Evolutionary conservation across 2,888 invertebrate species (phyloP).

Genomic region (Microdon myrmicae): DNA sequence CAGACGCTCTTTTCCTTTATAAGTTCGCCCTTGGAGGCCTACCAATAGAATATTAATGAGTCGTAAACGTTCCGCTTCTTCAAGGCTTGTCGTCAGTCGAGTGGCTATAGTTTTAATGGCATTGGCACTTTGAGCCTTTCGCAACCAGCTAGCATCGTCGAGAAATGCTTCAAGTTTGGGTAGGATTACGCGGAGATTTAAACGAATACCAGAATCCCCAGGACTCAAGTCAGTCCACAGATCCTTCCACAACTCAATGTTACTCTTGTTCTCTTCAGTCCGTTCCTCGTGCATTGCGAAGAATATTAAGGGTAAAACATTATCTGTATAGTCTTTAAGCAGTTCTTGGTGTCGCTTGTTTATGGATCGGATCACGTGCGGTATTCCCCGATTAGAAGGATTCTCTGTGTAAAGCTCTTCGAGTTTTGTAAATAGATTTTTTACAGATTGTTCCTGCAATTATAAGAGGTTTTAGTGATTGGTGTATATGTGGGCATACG

Average conservation of each 20-base stretch:
- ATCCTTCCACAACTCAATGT: slow-evolving; percentile 84
- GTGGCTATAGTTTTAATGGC: slow-evolving; percentile 83
- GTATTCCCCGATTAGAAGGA: slow-evolving; percentile 77
- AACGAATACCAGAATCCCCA: slow-evolving; percentile 85
- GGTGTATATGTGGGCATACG: background rate
- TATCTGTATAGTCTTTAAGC: slow-evolving; percentile 78
- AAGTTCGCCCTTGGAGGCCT: slow-evolving; percentile 84
- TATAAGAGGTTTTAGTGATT: slow-evolving; percentile 19
- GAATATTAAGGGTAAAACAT: slow-evolving; percentile 85
- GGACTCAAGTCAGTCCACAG: slow-evolving; percentile 90
- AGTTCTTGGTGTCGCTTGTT: slow-evolving; percentile 85
- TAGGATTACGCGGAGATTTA: slow-evolving; percentile 79
- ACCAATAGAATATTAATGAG: slow-evolving; percentile 76
- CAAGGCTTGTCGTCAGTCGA: slow-evolving; percentile 74
- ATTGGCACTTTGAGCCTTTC: slow-evolving; percentile 87
- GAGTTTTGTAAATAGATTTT: slow-evolving; percentile 71
- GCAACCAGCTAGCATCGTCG: slow-evolving; percentile 86
- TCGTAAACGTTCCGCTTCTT: slow-evolving; percentile 72
- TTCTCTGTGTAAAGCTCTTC: slow-evolving; percentile 76
- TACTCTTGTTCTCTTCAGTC: slow-evolving; percentile 71
- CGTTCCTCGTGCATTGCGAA: slow-evolving; percentile 90
- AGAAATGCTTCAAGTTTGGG: slow-evolving; percentile 77
- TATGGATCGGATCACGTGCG: slow-evolving; percentile 81
- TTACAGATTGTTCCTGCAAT: slow-evolving; percentile 68
- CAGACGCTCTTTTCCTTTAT: slow-evolving; percentile 88